Base-by-base conservation (phyloP, 2,888 invertebrate species). In the Synergus japonicus region DNA sequence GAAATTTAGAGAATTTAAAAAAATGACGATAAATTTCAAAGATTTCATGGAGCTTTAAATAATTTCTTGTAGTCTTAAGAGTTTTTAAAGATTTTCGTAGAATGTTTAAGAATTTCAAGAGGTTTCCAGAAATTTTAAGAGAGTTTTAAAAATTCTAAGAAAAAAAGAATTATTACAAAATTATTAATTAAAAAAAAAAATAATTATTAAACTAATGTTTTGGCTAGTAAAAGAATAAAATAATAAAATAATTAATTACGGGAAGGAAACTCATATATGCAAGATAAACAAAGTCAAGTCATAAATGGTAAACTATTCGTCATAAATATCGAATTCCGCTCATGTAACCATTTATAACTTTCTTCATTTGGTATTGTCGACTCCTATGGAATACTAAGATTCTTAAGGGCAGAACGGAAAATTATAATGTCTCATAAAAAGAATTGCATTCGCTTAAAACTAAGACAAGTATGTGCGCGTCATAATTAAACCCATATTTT, bases 331-430 rank as follows among this genome's bases (percentile, higher is more conserved):
- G 60, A 80, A 84, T 82, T 83, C 81, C 58, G 65, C 49, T 66
- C 83, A 66, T 79, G 79, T 82, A 77, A 82, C 82, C 79, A 65
- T 80, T 84, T 83, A 82, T 83, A 78, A 82, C 82, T 78, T 64
- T 80, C 83, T 81, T 76, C 79, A 80, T 83, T 82, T 79, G 82
- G 83, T 63, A 77, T 77, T 67, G 76, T 79, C 80, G 80, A 83
- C 76, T 66, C 76, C 49, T 54, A 46, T 18, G 46, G 43, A 7
- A 73, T 54, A 73, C 15, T 37, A 73, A 41, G 49, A 54, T 54
- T 54, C 49, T 67, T 73, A 49, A 37, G 49, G 73, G 49, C 37
- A 54, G 54, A 41, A 15, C 22, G 29, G 37, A 15, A 49, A 37
- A 73, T 73, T 29, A 37, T 37, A 73, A 73, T 73, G 73, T 54